Evolutionary conservation across 1,140 invertebrate species (phyloP).

Genomic region (Aphidius gifuensis): DNA sequence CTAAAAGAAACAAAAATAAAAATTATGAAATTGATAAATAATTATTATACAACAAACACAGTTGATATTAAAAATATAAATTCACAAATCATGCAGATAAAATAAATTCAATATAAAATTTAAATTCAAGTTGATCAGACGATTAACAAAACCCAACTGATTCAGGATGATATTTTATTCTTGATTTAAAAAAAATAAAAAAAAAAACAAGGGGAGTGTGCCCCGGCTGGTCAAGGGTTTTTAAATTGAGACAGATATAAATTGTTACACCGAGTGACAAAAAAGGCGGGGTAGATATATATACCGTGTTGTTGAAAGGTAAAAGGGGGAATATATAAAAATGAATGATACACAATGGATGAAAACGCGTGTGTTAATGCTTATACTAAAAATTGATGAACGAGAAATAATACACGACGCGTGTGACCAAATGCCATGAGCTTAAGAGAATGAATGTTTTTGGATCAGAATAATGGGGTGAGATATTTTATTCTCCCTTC

Average conservation of each 20-base stretch:
- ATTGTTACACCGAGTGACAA: background rate
- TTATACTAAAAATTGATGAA: background rate
- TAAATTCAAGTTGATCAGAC: conserved; percentile 11
- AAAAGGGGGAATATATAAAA: conserved; percentile 2
- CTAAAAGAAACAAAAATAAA: background rate
- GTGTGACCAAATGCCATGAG: conserved; percentile 24
- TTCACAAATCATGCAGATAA: background rate
- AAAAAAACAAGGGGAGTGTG: background rate
- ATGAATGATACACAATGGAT: conserved; percentile 30
- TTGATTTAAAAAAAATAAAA: conserved; percentile 12
- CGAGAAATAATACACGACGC: conserved; percentile 36
- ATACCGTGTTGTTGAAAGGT: conserved; percentile 9
- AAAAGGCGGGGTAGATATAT: background rate
- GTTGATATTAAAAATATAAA: background rate
- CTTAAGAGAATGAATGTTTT: background rate
- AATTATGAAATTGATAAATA: background rate
- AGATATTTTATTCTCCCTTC: conserved; percentile 1
- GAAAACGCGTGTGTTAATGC: conserved; percentile 25
- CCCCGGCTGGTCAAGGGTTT: background rate
- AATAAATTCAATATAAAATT: background rate
- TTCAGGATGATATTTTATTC: background rate
- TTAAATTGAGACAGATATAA: background rate
- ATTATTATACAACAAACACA: background rate
- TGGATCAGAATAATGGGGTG: background rate
- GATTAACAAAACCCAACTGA: conserved; percentile 12